Conservation (phyloP, 2,797 vertebrate species). For the Acanthurus leucopareius region DNA sequence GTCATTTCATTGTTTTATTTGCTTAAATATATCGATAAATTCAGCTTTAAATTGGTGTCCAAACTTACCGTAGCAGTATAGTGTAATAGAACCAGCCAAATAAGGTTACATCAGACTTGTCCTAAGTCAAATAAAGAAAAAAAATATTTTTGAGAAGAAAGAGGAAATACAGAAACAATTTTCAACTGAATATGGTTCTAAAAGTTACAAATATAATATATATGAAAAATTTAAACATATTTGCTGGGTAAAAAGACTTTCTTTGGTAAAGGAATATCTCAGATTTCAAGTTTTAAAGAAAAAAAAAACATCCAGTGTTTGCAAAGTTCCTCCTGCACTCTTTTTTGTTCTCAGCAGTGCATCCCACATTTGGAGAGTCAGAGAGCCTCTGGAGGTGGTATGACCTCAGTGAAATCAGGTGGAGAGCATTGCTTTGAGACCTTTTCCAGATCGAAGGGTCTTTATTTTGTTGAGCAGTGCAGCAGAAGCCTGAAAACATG, state of each 20-base stretch:
- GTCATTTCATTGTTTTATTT: too few relatives aligned
- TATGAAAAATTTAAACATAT: background rate
- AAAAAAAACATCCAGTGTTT: background rate
- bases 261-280: background rate
- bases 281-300: constrained; percentile 8
- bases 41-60: background rate
- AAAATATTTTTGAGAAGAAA: background rate
- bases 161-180: background rate
- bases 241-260: background rate
- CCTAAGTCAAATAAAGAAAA: background rate
- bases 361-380: constrained; percentile 39
- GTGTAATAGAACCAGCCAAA: background rate
- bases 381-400: constrained; percentile 48
- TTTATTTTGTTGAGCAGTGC: constrained; percentile 28
- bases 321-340: constrained; percentile 11
- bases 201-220: background rate
- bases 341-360: constrained; percentile 19
- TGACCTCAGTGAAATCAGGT: constrained; percentile 40
- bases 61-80: background rate
- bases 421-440: constrained; percentile 39
- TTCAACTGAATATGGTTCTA: background rate
- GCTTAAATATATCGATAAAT: background rate
- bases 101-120: background rate
- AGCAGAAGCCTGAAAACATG: constrained; percentile 11
- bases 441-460: background rate